Evolutionary conservation across 92 coral and sea anemone genomes (phyloP), one percentile per base, ranked within the genome.

Genomic region (Porites cylindrica): DNA sequence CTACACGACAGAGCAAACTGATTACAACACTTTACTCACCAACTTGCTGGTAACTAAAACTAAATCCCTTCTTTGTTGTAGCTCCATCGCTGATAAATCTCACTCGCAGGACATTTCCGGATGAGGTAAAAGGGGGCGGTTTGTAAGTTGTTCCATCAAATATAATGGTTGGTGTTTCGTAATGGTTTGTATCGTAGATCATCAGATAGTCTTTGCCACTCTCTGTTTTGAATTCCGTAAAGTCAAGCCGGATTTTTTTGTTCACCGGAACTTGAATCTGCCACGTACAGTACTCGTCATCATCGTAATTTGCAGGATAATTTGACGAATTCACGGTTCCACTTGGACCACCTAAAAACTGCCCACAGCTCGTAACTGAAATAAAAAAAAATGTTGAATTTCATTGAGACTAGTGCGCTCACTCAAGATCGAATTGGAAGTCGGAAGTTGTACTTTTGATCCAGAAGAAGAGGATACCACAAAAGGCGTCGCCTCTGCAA

Each of bases 221-320:
- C 77, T 94, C 98, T 0, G 95, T 92, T 65, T 88, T 89, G 81
- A 96, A 96, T 74, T 91, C 95, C 16, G 83, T 18, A 71, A 96
- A 96, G 74, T 95, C 96, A 26, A 96, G 86, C 10, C 97, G 95
- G 9, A 96, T 91, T 84, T 94, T 95, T 76, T 97, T 97, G 90
- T 87, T 76, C 19, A 82, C 92, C 0, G 99, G 98, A 2, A 97
- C 99, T 16, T 85, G 86, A 23, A 97, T 89, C 75, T 97, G 90
- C 99, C 99, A 97, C 6, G 99, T 97, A 84, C 99, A 97, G 61
- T 97, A 95, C 1, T 93, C 90, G 79, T 95, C 78, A 90, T 97
- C 86, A 61, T 72, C 70, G 78, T 97, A 95, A 32, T 92, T 67
- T 7, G 73, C 71, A 1, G 99, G 99, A 81, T 90, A 97, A 86